Conservation (phyloP, 2,888 invertebrate species). For the Leptinotarsa peninsularis region DNA sequence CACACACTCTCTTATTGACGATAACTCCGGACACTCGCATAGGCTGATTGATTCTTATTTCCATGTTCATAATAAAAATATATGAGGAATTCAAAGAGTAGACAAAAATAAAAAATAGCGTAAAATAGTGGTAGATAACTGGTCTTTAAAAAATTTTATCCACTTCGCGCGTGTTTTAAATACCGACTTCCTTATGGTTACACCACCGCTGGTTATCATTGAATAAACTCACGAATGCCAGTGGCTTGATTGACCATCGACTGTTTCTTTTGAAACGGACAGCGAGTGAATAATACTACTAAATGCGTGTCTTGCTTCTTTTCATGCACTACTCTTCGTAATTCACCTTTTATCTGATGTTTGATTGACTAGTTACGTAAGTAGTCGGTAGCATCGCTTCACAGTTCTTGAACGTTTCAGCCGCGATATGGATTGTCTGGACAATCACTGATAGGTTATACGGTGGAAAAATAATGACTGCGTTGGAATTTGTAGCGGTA, state of each 20-base stretch:
- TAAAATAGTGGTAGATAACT: too few relatives aligned
- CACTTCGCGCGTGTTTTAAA: too few relatives aligned
- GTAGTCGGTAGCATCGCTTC: slow-evolving; percentile 24
- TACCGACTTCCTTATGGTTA: background rate
- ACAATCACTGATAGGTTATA: background rate
- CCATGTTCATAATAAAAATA: too few relatives aligned
- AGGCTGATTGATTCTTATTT: too few relatives aligned
- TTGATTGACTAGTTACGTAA: slow-evolving; percentile 40
- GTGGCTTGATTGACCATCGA: slow-evolving; percentile 52
- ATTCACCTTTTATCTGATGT: slow-evolving; percentile 44
- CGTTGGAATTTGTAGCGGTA: background rate
- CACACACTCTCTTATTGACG: too few relatives aligned
- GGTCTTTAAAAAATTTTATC: too few relatives aligned
- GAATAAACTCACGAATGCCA: slow-evolving; percentile 8
- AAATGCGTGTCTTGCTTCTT: slow-evolving; percentile 41
- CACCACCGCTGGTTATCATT: slow-evolving; percentile 21
- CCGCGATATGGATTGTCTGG: background rate
- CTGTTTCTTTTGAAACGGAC: slow-evolving; percentile 48
- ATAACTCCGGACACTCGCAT: too few relatives aligned
- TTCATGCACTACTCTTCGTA: slow-evolving; percentile 37
- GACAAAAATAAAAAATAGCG: too few relatives aligned
- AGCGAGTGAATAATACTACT: slow-evolving; percentile 50
- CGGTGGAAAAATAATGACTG: background rate
- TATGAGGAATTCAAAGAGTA: too few relatives aligned
- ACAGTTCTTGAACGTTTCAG: slow-evolving; percentile 12